Evolutionary conservation across 2,113 vertebrate genomes (phyloP).

Genomic region (Brachypteracias leptosomus): DNA sequence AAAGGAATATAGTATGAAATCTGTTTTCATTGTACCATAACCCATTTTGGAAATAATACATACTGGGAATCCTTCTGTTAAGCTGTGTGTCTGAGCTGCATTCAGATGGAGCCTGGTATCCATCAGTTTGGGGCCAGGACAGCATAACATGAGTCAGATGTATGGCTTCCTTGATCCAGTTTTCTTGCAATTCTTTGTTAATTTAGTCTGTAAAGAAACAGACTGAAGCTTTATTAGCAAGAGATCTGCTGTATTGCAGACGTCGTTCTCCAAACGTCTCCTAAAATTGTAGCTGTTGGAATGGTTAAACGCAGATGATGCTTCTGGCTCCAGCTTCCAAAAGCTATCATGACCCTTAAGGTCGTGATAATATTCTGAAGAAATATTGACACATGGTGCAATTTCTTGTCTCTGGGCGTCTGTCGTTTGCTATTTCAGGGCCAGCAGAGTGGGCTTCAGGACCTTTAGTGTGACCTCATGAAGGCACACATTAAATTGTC

Average conservation of each 20-base stretch:
- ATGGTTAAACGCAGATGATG: background rate
- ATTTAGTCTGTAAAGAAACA: background rate
- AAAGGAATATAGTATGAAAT: background rate
- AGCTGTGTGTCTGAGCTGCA: background rate
- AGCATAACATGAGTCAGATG: background rate
- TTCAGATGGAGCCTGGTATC: background rate
- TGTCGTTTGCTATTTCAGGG: background rate
- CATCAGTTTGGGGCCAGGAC: background rate
- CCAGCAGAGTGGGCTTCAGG: background rate
- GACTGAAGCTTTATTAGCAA: background rate
- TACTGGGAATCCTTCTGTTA: background rate
- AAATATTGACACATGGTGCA: background rate
- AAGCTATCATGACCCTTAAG: background rate
- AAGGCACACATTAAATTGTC: background rate
- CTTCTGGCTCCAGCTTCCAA: background rate
- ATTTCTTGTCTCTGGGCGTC: background rate
- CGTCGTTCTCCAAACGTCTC: background rate
- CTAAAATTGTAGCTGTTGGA: background rate
- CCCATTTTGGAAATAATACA: background rate
- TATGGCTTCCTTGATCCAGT: background rate
- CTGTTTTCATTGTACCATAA: background rate
- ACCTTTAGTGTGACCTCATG: background rate
- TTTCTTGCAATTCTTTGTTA: background rate
- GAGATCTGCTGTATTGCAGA: background rate
- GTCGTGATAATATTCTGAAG: background rate